Conservation (phyloP, 2,888 invertebrate genomes). For the Caenorhabditis uteleia region DNA sequence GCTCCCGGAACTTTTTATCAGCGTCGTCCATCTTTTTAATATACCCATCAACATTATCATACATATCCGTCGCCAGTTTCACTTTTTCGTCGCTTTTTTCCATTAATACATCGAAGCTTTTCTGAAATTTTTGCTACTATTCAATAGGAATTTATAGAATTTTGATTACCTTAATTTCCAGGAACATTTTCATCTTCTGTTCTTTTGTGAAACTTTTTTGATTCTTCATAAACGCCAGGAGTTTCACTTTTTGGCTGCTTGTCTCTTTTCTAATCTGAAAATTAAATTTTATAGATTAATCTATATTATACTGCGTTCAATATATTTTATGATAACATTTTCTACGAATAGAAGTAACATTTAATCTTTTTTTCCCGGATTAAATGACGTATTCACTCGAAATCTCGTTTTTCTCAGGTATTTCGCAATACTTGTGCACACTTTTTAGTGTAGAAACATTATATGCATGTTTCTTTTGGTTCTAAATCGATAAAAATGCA, state of each 20-base stretch:
- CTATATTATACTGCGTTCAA: no score
- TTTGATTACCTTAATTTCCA: constrained; percentile 8
- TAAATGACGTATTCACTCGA: no score
- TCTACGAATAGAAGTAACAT: no score
- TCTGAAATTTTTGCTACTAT: constrained; percentile 80
- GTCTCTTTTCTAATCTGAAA: not conserved
- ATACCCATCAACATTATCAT: constrained; percentile 90
- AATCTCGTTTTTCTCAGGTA: no score
- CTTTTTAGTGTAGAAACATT: no score
- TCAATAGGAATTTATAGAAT: not conserved
- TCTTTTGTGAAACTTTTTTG: constrained; percentile 6
- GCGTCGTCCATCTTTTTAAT: constrained; percentile 42
- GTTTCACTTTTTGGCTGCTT: not conserved
- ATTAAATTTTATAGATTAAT: not conserved
- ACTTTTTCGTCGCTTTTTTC: constrained; percentile 5
- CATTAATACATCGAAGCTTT: not conserved
- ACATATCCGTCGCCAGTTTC: constrained; percentile 86
- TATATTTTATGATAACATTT: no score
- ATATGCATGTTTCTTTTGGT: no score
- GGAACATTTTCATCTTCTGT: constrained; percentile 8
- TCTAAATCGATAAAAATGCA: not conserved
- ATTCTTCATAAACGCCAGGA: constrained; percentile 8
- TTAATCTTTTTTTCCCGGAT: no score
- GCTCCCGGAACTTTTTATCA: not conserved
- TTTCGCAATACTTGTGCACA: no score